phyloP scores from a whole-genome alignment of 2,888 invertebrate genomes.

The Zootermopsis nevadensis region DNA sequence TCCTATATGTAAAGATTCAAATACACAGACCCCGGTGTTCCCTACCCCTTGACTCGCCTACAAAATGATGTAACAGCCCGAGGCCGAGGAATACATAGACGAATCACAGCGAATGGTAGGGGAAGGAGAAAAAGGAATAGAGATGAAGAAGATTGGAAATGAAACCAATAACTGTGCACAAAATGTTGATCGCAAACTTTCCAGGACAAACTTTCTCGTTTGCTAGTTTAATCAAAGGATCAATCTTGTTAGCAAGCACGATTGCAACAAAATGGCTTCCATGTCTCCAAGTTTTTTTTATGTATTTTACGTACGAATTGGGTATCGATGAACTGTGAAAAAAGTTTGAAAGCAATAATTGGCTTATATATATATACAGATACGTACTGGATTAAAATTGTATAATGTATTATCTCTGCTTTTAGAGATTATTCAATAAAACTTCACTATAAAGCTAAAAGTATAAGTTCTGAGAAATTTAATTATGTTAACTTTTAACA shows the following conservation, averaged over 20 bases:
- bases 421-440: constrained; percentile 11
- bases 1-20: too few species aligned
- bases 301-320: not conserved
- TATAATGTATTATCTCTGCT: not conserved
- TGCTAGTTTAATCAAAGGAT: constrained; percentile 24
- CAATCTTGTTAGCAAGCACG: not conserved
- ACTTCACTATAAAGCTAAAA: not conserved
- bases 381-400: not conserved
- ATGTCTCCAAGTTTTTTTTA: constrained; percentile 12
- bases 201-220: not conserved
- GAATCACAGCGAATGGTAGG: not conserved
- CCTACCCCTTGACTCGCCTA: not conserved
- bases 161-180: constrained; percentile 33
- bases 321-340: constrained; percentile 23
- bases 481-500: constrained; percentile 29
- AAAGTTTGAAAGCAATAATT: constrained; percentile 13
- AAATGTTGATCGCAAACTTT: constrained; percentile 32
- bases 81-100: constrained; percentile 13
- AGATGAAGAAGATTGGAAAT: constrained; percentile 25
- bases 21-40: not conserved
- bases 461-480: constrained; percentile 16
- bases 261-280: constrained; percentile 21
- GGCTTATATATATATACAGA: too few species aligned
- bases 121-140: not conserved
- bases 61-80: constrained; percentile 20